Evolutionary conservation across 2,113 vertebrate genomes (phyloP).

Genomic region (Cheirogaleus medius): DNA sequence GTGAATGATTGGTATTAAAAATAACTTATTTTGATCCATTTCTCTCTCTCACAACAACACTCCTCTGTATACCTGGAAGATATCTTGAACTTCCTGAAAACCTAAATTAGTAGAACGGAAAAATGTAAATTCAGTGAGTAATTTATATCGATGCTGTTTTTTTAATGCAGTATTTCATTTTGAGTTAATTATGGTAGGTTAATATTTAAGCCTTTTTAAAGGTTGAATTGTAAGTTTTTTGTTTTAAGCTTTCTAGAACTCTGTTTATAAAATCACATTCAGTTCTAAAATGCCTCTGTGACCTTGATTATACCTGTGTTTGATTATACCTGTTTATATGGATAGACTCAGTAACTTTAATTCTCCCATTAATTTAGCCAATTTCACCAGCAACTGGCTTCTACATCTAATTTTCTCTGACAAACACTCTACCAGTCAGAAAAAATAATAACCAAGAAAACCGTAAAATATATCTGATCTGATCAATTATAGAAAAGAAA

Average conservation of each 20-base stretch:
- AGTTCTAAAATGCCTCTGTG: slow-evolving; percentile 32
- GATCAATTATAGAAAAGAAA: slow-evolving; percentile 9
- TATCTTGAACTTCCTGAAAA: slow-evolving; percentile 34
- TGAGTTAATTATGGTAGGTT: background rate
- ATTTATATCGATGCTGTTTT: background rate
- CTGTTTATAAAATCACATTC: slow-evolving; percentile 2
- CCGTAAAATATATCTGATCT: background rate
- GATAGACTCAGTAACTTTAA: slow-evolving; percentile 19
- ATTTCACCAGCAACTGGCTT: background rate
- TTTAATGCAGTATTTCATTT: slow-evolving; percentile 18
- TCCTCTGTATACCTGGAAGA: background rate
- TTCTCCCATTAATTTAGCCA: slow-evolving; percentile 33
- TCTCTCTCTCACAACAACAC: background rate
- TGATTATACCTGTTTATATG: background rate
- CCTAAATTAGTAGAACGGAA: slow-evolving; percentile 21
- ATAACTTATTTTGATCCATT: slow-evolving; percentile 39
- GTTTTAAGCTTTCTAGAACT: slow-evolving; percentile 48
- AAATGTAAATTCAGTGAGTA: background rate
- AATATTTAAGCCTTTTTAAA: slow-evolving; percentile 48
- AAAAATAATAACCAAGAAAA: slow-evolving; percentile 34
- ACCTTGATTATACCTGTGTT: slow-evolving; percentile 19
- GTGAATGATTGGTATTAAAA: slow-evolving; percentile 22
- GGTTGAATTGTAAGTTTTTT: background rate
- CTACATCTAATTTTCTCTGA: slow-evolving; percentile 21
- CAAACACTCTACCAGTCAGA: background rate